A percentile compares a stretch with the other conserved stretches of the same genome.
phyloP scores from a whole-genome alignment of 2,888 invertebrate genomes.

The Mesorhabditis sp. region DNA sequence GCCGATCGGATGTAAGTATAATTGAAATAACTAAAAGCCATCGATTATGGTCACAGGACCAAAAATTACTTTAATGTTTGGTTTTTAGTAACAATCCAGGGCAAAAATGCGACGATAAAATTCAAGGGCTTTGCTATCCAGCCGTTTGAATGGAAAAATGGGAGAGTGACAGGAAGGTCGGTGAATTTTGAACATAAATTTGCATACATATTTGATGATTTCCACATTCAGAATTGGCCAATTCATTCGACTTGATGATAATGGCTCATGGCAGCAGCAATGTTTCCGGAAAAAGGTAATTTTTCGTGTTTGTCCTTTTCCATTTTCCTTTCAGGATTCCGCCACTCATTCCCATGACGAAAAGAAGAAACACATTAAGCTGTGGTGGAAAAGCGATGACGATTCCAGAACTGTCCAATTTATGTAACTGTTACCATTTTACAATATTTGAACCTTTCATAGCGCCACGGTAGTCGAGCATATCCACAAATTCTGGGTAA shows the following conservation, averaged over 20 bases:
- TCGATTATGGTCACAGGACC: no score
- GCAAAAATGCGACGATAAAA: slow-evolving; percentile 44
- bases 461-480: slow-evolving; percentile 45
- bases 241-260: slow-evolving; percentile 52
- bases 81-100: slow-evolving; percentile 47
- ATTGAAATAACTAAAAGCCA: background rate
- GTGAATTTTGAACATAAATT: background rate
- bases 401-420: slow-evolving; percentile 51
- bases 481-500: slow-evolving; percentile 47
- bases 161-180: slow-evolving; percentile 40
- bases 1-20: slow-evolving; percentile 46
- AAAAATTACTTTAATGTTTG: background rate
- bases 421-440: slow-evolving; percentile 34
- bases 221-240: slow-evolving; percentile 47
- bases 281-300: slow-evolving; percentile 42
- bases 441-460: background rate
- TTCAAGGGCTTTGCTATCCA: slow-evolving; percentile 56
- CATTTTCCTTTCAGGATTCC: slow-evolving; percentile 30
- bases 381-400: slow-evolving; percentile 55
- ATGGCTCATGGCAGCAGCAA: slow-evolving; percentile 53
- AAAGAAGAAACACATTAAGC: slow-evolving; percentile 48
- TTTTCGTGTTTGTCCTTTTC: no score
- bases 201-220: no score
- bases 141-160: slow-evolving; percentile 49
- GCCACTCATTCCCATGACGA: slow-evolving; percentile 56